A percentile compares a stretch with the other conserved stretches of the same genome.
Evolutionary conservation across 2,113 vertebrate genomes (phyloP).

Genomic region (Menura novaehollandiae): DNA sequence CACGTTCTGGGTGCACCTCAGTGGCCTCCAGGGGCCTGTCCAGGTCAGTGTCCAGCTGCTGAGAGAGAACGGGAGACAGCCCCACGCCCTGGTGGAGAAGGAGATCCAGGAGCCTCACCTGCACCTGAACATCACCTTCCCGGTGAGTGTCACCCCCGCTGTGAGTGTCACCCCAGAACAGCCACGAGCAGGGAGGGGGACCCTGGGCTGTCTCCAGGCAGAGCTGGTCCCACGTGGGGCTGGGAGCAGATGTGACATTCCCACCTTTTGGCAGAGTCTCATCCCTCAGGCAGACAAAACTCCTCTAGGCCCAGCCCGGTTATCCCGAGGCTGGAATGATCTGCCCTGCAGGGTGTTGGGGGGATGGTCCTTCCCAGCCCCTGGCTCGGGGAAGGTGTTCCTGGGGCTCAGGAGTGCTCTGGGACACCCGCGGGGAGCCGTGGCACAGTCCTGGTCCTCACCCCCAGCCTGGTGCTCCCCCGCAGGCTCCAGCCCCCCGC

Average conservation of each 20-base stretch:
- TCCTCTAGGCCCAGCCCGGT: not conserved
- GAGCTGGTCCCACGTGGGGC: not conserved
- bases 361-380: not conserved
- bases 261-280: not conserved
- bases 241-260: not conserved
- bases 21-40: not conserved
- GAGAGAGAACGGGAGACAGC: fast-evolving
- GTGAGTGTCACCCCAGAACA: fast-evolving
- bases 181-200: fast-evolving
- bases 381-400: not conserved
- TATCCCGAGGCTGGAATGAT: not conserved
- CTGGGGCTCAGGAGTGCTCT: not conserved
- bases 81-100: not conserved
- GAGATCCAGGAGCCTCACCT: not conserved
- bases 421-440: fast-evolving
- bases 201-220: not conserved
- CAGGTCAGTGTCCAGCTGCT: not conserved
- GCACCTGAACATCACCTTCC: not conserved
- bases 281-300: not conserved
- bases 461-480: not conserved
- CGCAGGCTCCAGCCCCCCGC: not conserved
- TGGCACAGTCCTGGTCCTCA: not conserved
- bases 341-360: not conserved
- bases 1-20: slow-evolving; percentile 14
- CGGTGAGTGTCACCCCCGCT: not conserved